Evolutionary conservation across 2,797 vertebrate genomes (phyloP), one percentile per base, ranked within the genome.

Genomic region (Pelobates cultripes): DNA sequence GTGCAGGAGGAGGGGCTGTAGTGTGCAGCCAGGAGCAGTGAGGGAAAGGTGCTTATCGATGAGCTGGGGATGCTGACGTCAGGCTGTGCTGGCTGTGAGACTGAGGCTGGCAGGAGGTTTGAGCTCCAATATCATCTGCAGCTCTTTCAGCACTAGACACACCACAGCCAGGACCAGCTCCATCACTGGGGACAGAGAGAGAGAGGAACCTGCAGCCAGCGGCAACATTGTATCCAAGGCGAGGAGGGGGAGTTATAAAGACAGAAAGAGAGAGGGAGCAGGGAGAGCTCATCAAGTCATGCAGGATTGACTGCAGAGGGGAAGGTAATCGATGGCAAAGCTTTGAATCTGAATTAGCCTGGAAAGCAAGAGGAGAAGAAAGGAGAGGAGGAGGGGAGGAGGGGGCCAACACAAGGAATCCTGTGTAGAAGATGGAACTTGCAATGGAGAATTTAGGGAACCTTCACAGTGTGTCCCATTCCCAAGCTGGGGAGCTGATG

Each of bases 401-500:
- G 88, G 90, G 86, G 89, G 64, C 86, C 86, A 75, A 87, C 78
- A 82, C 88, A 89, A 84, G 89, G 91, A 89, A 92, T 91, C 90
- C 91, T 90, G 90, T 89, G 88, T 90, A 92, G 91, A 90, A 93
- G 90, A 97, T 98, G 96, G 97, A 99, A 95, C 96, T 99, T 91
- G 96, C 95, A 92, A 96, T 98, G 95, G 97, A 99, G 90, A 96
- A 96, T 92, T 95, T 98, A 91, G 96, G 96, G 89, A 97, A 96
- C 91, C 93, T 98, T 87, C 96, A 97, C 92, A 94, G 95, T 71
- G 94, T 96, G 83, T 91, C 96, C 88, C 96, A 97, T 91, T 94
- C 95, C 80, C 96, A 96, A 87, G 93, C 95, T 64, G 93, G 94
- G 70, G 95, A 96, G 89, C 93, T 98, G 90, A 96, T 98, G 94